Evolutionary conservation across 2,888 invertebrate species (phyloP), one percentile per base, ranked within the genome.

Genomic region (Eurytoma californica): DNA sequence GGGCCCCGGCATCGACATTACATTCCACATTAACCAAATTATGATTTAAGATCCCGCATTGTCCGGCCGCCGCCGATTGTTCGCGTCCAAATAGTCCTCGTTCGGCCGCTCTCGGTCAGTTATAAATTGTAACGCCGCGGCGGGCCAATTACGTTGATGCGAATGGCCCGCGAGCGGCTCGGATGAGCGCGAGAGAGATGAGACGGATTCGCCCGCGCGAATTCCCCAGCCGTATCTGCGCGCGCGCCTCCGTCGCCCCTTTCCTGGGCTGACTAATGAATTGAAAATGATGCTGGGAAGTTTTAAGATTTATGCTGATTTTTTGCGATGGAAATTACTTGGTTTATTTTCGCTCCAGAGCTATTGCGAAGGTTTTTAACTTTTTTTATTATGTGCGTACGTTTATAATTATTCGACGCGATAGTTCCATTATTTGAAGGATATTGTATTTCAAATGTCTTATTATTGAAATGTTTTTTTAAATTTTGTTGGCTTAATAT

Each of bases 21-120:
- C 89, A 88, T 89, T 89, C 89, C 89, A 86, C 88, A 89, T 89
- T 88, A 89, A 88, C 89, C 88, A 89, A 89, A 89, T 89, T 88
- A 89, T 90, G 89, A 89, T 89, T 89, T 90, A 89, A 89, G 88
- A 87, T 85, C 86, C 82, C 82, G 87, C 86, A 88, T 88, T 88
- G 88, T 88, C 86, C 86, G 82, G 24, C 2, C 13, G 39, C 84
- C 84, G 84, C 85, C 88, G 86, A 89, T 89, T 88, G 88, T 88
- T 88, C 87, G 84, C 84, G 86, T 87, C 85, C 85, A 86, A 88
- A 88, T 86, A 85, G 86, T 87, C 85, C 86, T 87, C 86, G 24
- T 84, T 81, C 82, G 86, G 30, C 39, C 83, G 84, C 85, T 87
- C 87, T 86, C 86, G 84, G 77, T 83, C 82, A 82, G 85, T 84